These are phyloP conservation scores for Diarsia dahlii DNA, from an alignment of 2,888 invertebrate genomes.

Conservation along the genomic window DNA sequence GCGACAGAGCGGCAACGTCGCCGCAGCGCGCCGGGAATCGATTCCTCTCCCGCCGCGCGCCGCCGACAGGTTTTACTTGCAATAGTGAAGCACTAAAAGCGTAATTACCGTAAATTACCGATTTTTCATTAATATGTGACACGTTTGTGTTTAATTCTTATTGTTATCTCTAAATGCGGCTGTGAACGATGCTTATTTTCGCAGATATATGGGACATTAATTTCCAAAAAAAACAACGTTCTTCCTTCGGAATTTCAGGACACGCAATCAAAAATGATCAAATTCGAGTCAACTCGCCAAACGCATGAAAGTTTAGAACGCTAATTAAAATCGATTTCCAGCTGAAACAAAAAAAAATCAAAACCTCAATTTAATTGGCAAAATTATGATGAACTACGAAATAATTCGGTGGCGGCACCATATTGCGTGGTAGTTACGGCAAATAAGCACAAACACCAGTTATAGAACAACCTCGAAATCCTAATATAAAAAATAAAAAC, in stretches of 20 bases:
- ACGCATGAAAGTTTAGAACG: not conserved
- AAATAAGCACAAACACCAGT: conserved; percentile 15
- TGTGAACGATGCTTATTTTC: conserved; percentile 11
- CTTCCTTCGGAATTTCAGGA: not conserved
- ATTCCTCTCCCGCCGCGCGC: conserved; percentile 77
- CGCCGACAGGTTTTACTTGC: conserved; percentile 78
- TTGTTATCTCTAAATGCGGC: conserved; percentile 27
- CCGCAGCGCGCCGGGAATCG: conserved; percentile 78
- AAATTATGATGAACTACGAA: conserved; percentile 15
- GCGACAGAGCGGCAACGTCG: conserved; percentile 87
- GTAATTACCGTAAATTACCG: conserved; percentile 85
- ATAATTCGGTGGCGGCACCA: conserved; percentile 2
- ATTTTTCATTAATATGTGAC: conserved; percentile 71
- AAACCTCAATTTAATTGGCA: conserved; percentile 18
- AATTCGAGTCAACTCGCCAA: not conserved
- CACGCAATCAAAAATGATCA: not conserved
- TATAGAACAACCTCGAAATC: not conserved
- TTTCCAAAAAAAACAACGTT: not conserved
- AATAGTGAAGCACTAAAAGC: conserved; percentile 83
- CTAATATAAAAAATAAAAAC: not conserved
- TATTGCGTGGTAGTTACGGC: not conserved
- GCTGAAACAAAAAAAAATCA: conserved; percentile 12
- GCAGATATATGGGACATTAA: not conserved
- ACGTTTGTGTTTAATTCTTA: conserved; percentile 51
- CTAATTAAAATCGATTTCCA: conserved; percentile 29